Evolutionary conservation across 30 jellyfish, hydroid and myxozoan genomes (phyloP).

Genomic region (Pelagia noctiluca): DNA sequence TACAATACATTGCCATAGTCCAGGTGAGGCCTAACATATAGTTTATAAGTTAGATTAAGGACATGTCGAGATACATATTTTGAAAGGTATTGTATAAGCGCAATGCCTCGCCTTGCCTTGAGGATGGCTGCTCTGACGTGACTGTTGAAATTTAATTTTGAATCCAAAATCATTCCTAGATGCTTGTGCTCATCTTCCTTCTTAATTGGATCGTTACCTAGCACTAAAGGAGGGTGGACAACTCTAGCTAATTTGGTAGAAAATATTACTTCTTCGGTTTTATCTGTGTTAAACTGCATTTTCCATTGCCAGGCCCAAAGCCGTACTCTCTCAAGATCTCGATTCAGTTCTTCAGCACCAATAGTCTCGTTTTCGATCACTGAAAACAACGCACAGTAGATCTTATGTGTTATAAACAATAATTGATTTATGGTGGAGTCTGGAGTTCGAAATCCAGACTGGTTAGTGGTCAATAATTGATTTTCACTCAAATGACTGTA

Average conservation of each 20-base stretch:
- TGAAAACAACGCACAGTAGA: neutral
- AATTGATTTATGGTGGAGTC: slow-evolving; percentile 41
- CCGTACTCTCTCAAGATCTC: neutral
- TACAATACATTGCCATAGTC: neutral
- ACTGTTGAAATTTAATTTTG: no score
- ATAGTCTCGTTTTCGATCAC: neutral
- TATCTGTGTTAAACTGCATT: neutral
- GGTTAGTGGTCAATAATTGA: slow-evolving; percentile 20
- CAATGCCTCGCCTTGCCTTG: neutral
- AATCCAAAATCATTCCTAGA: neutral
- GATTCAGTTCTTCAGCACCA: neutral
- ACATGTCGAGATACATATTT: no score
- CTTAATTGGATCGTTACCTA: neutral
- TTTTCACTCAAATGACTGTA: slow-evolving; percentile 43
- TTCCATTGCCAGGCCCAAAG: no score
- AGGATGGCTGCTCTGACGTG: slow-evolving; percentile 10
- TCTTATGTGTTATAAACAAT: slow-evolving; percentile 24
- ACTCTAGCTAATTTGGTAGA: neutral
- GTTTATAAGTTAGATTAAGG: no score
- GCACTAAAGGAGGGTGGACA: neutral
- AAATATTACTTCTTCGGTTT: neutral
- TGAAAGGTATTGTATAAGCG: neutral
- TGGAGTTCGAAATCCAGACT: slow-evolving; percentile 34
- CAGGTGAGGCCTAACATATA: slow-evolving; percentile 1
- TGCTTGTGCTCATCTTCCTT: neutral